phyloP scores from a whole-genome alignment of 2,797 vertebrate species.

The Kryptolebias ocellatus region DNA sequence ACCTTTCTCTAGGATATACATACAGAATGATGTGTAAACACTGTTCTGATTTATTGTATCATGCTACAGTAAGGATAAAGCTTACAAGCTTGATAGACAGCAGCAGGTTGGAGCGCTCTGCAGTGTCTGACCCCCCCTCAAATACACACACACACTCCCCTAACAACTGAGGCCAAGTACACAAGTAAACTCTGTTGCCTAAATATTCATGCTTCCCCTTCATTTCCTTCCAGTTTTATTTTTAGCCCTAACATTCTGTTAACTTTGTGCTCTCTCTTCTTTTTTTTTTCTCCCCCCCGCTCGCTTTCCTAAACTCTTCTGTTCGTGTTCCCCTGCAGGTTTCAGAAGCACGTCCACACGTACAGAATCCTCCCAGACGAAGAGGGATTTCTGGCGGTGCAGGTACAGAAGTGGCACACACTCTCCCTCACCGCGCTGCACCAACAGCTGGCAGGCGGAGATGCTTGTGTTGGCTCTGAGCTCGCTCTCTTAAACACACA shows the following conservation, averaged over 20 bases:
- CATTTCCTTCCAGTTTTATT: neutral
- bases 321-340: conserved; percentile 76
- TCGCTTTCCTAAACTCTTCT: neutral
- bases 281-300: neutral
- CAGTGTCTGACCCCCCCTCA: conserved; percentile 14
- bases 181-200: neutral
- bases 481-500: conserved; percentile 14
- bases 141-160: conserved; percentile 5
- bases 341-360: conserved; percentile 97
- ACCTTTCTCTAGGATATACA: neutral
- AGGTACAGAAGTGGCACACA: conserved; percentile 79
- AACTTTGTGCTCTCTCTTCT: neutral
- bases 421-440: conserved; percentile 38
- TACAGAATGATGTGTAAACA: neutral
- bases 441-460: conserved; percentile 73
- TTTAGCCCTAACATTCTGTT: too few relatives aligned
- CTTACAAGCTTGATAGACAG: conserved; percentile 66
- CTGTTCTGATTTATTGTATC: conserved; percentile 38
- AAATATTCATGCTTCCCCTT: neutral
- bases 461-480: conserved; percentile 69
- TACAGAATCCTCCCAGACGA: conserved; percentile 96
- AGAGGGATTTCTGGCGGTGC: conserved; percentile 93
- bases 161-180: neutral
- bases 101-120: conserved; percentile 65
- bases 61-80: conserved; percentile 56